Evolutionary conservation across 1,140 invertebrate species (phyloP).

Genomic region (Himalopsyche phryganea): DNA sequence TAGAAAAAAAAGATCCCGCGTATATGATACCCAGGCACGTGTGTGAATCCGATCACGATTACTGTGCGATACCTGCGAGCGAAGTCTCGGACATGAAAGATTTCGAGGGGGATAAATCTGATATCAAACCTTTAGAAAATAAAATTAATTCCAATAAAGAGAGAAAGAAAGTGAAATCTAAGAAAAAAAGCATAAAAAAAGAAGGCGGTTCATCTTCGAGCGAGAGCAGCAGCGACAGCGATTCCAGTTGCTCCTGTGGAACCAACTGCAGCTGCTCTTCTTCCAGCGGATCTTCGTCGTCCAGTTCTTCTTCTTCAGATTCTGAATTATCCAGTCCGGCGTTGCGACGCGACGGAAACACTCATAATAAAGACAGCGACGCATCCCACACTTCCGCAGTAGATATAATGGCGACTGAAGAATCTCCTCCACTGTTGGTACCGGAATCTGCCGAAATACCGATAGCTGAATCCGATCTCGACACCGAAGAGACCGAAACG

Average conservation of each 20-base stretch:
- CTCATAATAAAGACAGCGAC: slow-evolving; percentile 47
- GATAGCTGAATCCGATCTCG: slow-evolving; percentile 74
- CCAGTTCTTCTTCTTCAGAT: slow-evolving; percentile 66
- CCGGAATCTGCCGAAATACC: slow-evolving; percentile 50
- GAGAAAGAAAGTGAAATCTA: slow-evolving; percentile 45
- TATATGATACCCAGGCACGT: slow-evolving; percentile 47
- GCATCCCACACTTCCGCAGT: slow-evolving; percentile 44
- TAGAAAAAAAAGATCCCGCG: slow-evolving; percentile 49
- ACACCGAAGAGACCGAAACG: slow-evolving; percentile 77
- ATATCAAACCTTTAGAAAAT: slow-evolving; percentile 11
- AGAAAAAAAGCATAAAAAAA: slow-evolving; percentile 43
- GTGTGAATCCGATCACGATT: slow-evolving; percentile 65
- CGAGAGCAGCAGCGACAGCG: slow-evolving; percentile 70
- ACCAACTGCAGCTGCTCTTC: slow-evolving; percentile 76
- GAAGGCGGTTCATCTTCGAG: slow-evolving; percentile 56
- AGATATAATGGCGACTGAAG: slow-evolving; percentile 52
- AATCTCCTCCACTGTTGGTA: slow-evolving; percentile 41
- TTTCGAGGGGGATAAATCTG: not conserved
- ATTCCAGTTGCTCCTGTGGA: slow-evolving; percentile 74
- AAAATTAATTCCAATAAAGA: slow-evolving; percentile 41
- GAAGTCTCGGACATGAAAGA: slow-evolving; percentile 16
- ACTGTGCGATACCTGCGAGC: slow-evolving; percentile 54
- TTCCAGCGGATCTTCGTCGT: slow-evolving; percentile 61
- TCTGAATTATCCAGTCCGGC: slow-evolving; percentile 49
- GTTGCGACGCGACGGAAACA: slow-evolving; percentile 44